These are phyloP conservation scores for Spheniscus mendiculus DNA, from an alignment of 2,113 vertebrate genomes.

Conservation along the genomic window DNA sequence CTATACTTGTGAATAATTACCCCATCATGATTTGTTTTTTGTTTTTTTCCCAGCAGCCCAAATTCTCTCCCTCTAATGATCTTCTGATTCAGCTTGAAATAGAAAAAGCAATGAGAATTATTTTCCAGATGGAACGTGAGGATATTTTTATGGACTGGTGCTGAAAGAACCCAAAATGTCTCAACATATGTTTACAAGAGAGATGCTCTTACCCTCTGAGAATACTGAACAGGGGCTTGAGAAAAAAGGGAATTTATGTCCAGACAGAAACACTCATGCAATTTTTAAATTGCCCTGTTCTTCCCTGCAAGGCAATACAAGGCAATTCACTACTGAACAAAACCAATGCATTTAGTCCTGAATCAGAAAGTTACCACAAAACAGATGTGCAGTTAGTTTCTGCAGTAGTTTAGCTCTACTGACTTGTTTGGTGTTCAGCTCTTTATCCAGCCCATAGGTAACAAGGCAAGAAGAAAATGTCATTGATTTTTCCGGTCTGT, in stretches of 20 bases:
- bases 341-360: not conserved
- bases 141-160: not conserved
- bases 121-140: not conserved
- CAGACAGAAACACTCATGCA: not conserved
- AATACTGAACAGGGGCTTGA: not conserved
- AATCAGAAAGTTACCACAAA: not conserved
- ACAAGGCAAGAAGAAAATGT: not conserved
- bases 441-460: not conserved
- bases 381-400: not conserved
- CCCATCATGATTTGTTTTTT: not conserved
- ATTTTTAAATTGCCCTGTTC: not conserved
- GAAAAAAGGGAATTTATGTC: not conserved
- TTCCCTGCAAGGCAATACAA: not conserved
- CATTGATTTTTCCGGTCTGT: not conserved
- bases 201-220: not conserved
- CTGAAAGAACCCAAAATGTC: not conserved
- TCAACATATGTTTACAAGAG: not conserved
- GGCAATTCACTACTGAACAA: not conserved
- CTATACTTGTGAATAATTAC: conserved; percentile 14
- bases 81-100: conserved; percentile 10
- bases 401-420: not conserved
- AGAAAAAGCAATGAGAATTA: not conserved
- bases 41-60: not conserved
- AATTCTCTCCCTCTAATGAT: not conserved
- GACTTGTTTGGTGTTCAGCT: not conserved